Evolutionary conservation across 2,888 invertebrate species (phyloP).

Genomic region (Oscheius sp.): DNA sequence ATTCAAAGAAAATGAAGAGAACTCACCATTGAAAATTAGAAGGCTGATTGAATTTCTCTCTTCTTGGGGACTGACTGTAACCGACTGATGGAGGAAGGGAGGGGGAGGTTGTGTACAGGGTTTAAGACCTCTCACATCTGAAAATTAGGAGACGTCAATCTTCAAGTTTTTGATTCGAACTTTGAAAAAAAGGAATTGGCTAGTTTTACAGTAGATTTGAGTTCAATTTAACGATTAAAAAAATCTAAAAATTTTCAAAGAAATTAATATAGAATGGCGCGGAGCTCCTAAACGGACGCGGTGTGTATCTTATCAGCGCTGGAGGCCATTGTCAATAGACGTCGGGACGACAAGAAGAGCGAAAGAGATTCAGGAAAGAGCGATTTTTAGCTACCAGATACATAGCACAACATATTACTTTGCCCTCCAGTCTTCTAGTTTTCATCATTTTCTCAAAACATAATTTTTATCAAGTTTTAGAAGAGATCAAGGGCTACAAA

Average conservation of each 20-base stretch:
- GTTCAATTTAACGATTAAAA: not conserved
- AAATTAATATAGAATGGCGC: not conserved
- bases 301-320: slow-evolving; percentile 26
- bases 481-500: too few species aligned
- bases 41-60: too few species aligned
- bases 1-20: too few species aligned
- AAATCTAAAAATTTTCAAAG: not conserved
- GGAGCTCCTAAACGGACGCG: not conserved
- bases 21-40: too few species aligned
- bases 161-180: not conserved
- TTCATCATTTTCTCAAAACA: too few species aligned
- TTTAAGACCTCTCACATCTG: slow-evolving; percentile 21
- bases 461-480: too few species aligned
- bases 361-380: not conserved
- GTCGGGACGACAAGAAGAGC: not conserved
- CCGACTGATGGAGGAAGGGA: not conserved
- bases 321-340: slow-evolving; percentile 29
- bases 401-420: too few species aligned
- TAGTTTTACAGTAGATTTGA: not conserved
- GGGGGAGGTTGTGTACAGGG: not conserved
- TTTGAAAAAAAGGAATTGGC: not conserved
- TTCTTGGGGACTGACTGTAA: not conserved
- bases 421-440: too few species aligned
- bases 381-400: too few species aligned
- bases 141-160: not conserved